These are phyloP conservation scores for Erynnis tages DNA, from an alignment of 2,888 invertebrate species.

Conservation along the genomic window DNA sequence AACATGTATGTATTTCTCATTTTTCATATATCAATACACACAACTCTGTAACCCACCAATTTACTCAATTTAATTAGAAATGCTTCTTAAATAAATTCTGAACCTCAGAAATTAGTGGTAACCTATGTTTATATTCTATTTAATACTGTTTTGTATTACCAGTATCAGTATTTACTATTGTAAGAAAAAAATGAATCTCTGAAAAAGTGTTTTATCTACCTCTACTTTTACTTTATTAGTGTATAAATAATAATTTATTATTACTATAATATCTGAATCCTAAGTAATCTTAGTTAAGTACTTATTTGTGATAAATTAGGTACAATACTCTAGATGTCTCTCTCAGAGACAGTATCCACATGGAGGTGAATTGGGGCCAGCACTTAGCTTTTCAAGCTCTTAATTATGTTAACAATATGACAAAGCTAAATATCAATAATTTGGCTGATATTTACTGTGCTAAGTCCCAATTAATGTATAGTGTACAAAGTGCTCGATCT, in stretches of 20 bases:
- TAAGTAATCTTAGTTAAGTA: slow-evolving; percentile 49
- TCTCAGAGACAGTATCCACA: slow-evolving; percentile 4
- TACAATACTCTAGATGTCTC: slow-evolving; percentile 6
- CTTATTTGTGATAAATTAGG: slow-evolving; percentile 65
- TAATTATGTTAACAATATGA: too few species aligned
- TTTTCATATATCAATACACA: slow-evolving; percentile 7
- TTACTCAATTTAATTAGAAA: slow-evolving; percentile 10
- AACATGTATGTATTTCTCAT: background rate
- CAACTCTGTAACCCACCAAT: slow-evolving; percentile 3
- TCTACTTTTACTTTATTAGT: slow-evolving; percentile 71
- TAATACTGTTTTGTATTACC: slow-evolving; percentile 53
- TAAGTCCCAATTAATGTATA: slow-evolving; percentile 50
- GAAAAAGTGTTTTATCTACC: slow-evolving; percentile 71
- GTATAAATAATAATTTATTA: slow-evolving; percentile 50
- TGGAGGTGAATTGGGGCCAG: slow-evolving; percentile 21
- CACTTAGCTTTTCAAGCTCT: background rate
- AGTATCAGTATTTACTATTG: slow-evolving; percentile 72
- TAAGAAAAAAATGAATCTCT: slow-evolving; percentile 72
- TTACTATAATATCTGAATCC: slow-evolving; percentile 63
- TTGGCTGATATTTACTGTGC: slow-evolving; percentile 21
- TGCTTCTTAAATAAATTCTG: slow-evolving; percentile 19
- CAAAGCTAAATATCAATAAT: too few species aligned
- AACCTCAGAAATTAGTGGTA: background rate
- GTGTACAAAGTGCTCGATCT: slow-evolving; percentile 78
- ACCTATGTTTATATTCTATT: slow-evolving; percentile 29